Base-by-base conservation (phyloP, 2,797 vertebrate genomes). In the Liparis tanakae region DNA sequence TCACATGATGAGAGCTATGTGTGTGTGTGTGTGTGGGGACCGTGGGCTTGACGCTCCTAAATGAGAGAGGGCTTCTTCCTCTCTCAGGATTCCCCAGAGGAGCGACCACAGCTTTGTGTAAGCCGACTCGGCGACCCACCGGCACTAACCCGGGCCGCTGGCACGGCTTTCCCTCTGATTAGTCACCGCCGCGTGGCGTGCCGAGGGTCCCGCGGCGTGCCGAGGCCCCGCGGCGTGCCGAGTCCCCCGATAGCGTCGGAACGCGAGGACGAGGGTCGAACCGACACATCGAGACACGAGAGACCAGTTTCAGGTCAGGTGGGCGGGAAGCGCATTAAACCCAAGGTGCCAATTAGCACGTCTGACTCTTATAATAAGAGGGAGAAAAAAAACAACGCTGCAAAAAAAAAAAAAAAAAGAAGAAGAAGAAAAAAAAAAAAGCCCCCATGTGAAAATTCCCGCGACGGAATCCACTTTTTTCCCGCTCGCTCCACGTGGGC, bases 391-490 rank as follows among this genome's bases (percentile, higher is more conserved):
- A 88, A 85, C 74, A 82, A 71, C 34, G 63, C 56, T 20, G 61
- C 33, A 73, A 71, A 78, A 60, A 80, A 74, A 53, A 37, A 71
- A 86, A 88, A 79, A 60, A 76, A 61, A 55, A 84, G 3, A 30
- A 3, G 3, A 30, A 3, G 3, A 30, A 3, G 3, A 30, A 3
- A 78, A 88, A 73, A 3, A 15, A 68, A 67, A 79, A 36, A 20
- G 41, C 66, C 44, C 22, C 50, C 71, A 80, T 83, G 90, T 87
- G 89, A 88, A 92, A 88, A 82, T 92, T 92, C 91, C 89, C 84
- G 63, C 79, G 59, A 56, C 68, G 36, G 59, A 79, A 75, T 62
- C 60, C 61, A 34, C 61, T 66, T 58, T 72, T 72, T 39, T 39
- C 3, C 70, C 43, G 53, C 71, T 34, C 2, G 34, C 58, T 17